Evolutionary conservation across 2,113 vertebrate species (phyloP).

Genomic region (Scartelaos histophorus): DNA sequence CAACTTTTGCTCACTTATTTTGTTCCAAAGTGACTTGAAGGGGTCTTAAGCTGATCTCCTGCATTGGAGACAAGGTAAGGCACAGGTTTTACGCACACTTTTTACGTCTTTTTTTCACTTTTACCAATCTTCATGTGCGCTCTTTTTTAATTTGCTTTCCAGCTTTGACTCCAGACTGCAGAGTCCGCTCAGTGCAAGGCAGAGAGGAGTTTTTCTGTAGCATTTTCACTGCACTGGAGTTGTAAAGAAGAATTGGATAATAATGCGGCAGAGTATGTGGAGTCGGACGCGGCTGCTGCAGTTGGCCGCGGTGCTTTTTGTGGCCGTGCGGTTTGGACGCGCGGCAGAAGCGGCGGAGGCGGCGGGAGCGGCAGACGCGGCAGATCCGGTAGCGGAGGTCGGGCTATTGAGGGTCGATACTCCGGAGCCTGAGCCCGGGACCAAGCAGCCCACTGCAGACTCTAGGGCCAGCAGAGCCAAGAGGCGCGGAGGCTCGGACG

Average conservation of each 20-base stretch:
- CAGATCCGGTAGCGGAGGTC: conserved; percentile 26
- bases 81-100: conserved; percentile 32
- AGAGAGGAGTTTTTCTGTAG: conserved; percentile 13
- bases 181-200: conserved; percentile 41
- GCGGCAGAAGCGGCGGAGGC: conserved; percentile 39
- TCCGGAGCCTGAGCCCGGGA: conserved; percentile 61
- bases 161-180: conserved; percentile 68
- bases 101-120: conserved; percentile 24
- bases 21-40: conserved; percentile 37
- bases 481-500: conserved; percentile 87
- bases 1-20: conserved; percentile 45
- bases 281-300: conserved; percentile 80
- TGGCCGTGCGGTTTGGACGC: conserved; percentile 75
- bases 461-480: conserved; percentile 87
- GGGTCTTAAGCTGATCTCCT: conserved; percentile 66
- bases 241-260: conserved; percentile 21
- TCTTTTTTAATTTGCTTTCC: conserved; percentile 27
- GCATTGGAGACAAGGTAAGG: conserved; percentile 67
- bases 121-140: neutral
- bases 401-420: conserved; percentile 23
- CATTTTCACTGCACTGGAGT: conserved; percentile 41
- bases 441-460: conserved; percentile 65
- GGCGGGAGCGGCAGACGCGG: neutral
- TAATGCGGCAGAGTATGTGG: conserved; percentile 72
- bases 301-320: conserved; percentile 82